phyloP scores from a whole-genome alignment of 2,888 invertebrate species.

The Ephialtes manifestator region DNA sequence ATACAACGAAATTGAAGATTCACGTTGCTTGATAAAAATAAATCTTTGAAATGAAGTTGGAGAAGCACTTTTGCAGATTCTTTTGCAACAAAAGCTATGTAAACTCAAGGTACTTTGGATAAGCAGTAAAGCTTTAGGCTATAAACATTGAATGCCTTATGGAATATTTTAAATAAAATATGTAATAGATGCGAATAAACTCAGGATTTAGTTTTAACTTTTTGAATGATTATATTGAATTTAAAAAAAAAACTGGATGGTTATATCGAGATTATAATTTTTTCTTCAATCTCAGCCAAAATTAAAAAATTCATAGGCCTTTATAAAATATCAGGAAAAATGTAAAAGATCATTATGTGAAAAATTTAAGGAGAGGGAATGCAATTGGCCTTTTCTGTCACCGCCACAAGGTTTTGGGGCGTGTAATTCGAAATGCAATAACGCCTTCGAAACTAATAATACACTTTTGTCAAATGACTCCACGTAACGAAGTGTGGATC shows the following conservation, averaged over 20 bases:
- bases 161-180: neutral
- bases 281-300: neutral
- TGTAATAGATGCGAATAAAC: neutral
- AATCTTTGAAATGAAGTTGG: slow-evolving; percentile 19
- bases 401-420: slow-evolving; percentile 43
- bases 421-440: slow-evolving; percentile 47
- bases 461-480: slow-evolving; percentile 65
- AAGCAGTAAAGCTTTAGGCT: neutral
- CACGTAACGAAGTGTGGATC: slow-evolving; percentile 54
- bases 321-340: neutral
- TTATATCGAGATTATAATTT: neutral
- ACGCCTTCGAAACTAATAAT: slow-evolving; percentile 57
- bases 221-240: neutral
- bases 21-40: slow-evolving; percentile 26
- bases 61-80: neutral
- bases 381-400: slow-evolving; percentile 54
- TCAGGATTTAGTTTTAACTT: neutral
- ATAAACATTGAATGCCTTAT: neutral
- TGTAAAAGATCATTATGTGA: neutral
- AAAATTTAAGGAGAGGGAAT: slow-evolving; percentile 23
- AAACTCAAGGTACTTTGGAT: neutral
- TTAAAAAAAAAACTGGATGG: neutral
- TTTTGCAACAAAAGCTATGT: neutral
- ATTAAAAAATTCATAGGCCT: neutral
- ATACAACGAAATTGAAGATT: slow-evolving; percentile 26